These are phyloP conservation scores for Lethenteron reissneri DNA, from an alignment of 2,113 vertebrate genomes.

Conservation along the genomic window DNA sequence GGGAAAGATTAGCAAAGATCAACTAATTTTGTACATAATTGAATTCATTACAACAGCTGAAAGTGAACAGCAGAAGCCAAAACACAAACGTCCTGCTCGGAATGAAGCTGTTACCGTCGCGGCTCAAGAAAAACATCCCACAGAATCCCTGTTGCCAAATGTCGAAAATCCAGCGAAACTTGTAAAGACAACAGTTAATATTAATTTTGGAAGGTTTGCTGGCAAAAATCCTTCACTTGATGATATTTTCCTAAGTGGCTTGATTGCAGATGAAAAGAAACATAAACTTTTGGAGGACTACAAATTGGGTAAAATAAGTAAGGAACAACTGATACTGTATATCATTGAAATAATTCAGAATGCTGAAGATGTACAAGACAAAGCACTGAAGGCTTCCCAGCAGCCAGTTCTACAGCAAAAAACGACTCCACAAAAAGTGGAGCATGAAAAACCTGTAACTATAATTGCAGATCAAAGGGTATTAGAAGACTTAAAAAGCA, in stretches of 20 bases:
- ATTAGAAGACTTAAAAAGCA: constrained; percentile 15
- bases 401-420: not conserved
- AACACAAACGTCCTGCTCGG: no score
- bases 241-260: constrained; percentile 51
- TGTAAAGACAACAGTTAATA: not conserved
- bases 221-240: constrained; percentile 16
- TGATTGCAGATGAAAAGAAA: constrained; percentile 26
- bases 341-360: constrained; percentile 14
- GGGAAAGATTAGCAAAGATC: not conserved
- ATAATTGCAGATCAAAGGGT: constrained; percentile 14
- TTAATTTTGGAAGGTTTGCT: not conserved
- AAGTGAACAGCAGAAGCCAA: no score
- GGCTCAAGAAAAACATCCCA: no score
- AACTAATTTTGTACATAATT: constrained; percentile 3
- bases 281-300: constrained; percentile 20
- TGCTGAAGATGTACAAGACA: constrained; percentile 16
- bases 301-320: not conserved
- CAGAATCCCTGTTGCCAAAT: no score
- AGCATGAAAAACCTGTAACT: not conserved
- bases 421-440: not conserved
- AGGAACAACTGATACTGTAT: constrained; percentile 14
- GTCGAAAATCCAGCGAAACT: no score
- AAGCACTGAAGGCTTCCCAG: not conserved
- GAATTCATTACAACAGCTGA: not conserved
- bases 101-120: no score